Base-by-base conservation (phyloP, 2,888 invertebrate genomes). In the Tetropium fuscum region DNA sequence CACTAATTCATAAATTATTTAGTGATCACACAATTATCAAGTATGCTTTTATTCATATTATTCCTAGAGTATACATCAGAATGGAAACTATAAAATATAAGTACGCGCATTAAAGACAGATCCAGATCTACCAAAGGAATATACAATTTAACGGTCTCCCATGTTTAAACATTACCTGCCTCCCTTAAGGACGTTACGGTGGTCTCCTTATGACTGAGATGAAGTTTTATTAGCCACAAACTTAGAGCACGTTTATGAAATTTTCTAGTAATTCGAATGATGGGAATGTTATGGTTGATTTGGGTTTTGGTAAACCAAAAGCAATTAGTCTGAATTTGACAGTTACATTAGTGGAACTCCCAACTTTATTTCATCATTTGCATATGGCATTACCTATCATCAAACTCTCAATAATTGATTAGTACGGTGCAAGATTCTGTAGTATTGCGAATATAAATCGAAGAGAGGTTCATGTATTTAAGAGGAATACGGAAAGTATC, bases 251-350 rank as follows among this genome's bases (percentile, higher is more conserved):
- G 55, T 55, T 47, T 55, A 47, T 45, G 38, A 30, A 55, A 55
- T 55, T 55, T 55, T 38, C 44, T 18, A 34, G 30, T 38, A 47
- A 36, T 27, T 16, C 47, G 19, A n/a, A n/a, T n/a, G n/a, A 18
- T 32, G 32, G 7, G 49, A 47, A 55, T 32, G 43, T 58, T 53
- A 38, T 32, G 47, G 53, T 36, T 40, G 49, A 56, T 55, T 59
- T 51, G 53, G 63, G 45, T 55, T 48, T 59, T 54, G 48, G 59
- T 53, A 53, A 47, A 48, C 59, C 59, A 44, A 20, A 44, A 59
- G 56, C 63, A 59, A 56, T 63, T 63, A 63, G 63, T 63, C 63
- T 59, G 59, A 63, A 57, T 56, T 63, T 63, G 63, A 57, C 63
- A 63, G 59, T 59, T 62, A 47, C 30, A 47, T 47, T 47, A 40